Evolutionary conservation across 2,888 invertebrate species (phyloP), one percentile per base, ranked within the genome.

Genomic region (Caenorhabditis sinica): DNA sequence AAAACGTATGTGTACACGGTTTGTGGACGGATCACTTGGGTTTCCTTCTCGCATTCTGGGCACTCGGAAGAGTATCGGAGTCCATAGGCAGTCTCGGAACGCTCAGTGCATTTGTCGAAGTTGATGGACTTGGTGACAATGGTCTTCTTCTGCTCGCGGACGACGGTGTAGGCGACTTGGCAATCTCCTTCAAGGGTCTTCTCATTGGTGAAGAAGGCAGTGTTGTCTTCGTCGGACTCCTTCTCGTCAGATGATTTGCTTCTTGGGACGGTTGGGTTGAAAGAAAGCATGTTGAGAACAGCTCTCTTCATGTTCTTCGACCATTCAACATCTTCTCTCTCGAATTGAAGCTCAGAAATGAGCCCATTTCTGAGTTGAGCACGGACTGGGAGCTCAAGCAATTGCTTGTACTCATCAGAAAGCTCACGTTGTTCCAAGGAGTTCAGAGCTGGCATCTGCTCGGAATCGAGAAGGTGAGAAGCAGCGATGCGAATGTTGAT

Each of bases 21-120:
- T 69, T 87, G 86, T 69, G 86, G 81, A 33, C 69, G 73, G 23
- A 86, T 72, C 80, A 87, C 33, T 33, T 68, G 66, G 61, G 82
- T 80, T 49, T 86, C 72, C 66, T 85, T 68, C 51, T 84, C 80
- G 86, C 86, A 84, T 66, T 87, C 85, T 75, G 71, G 72, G 82
- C 82, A 81, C 69, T 86, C 85, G 65, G 84, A 77, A 23, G 72
- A 60, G 75, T 65, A 83, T 40, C 83, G 85, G 40, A 84, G 73
- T 71, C 82, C 82, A 71, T 86, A 86, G 56, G 63, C 68, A 53
- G 49, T 51, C 53, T 83, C 82, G 60, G 80, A 91, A 81, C 93
- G 91, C 74, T 91, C 86, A 61, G 82, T 81, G 91, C 93, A 93
- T 83, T 93, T 92, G 82, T 93, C 92, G 90, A 93, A 93, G 93